Base-by-base conservation (phyloP, 2,113 vertebrate species). In the Pao palembangensis region DNA sequence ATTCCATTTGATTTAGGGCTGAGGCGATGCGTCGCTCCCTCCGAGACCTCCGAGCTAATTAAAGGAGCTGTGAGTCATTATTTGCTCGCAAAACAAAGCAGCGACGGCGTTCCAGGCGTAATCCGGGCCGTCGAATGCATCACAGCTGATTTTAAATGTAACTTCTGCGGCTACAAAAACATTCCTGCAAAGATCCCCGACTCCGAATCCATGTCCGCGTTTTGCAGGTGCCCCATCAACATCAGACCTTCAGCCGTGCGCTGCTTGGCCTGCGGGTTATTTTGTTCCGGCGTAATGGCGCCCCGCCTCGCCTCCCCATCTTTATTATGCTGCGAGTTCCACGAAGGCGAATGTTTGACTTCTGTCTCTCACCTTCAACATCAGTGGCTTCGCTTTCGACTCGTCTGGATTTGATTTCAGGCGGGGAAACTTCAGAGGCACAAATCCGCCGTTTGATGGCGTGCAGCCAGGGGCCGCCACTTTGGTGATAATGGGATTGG, bases 1-100 rank as follows among this genome's bases (percentile, higher is more conserved):
- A 82, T 80, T 76, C 63, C 47, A 52, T 68, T 69, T 80, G 81
- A 81, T 81, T 82, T 75, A 84, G 81, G 57, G 51, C 58, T 2
- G 59, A 63, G 62, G 76, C 66, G 57, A 59, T 18, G 48, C 8
- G 14, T 55, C n/a, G 55, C 52, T 74, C 64, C 67, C 57, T 11
- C 17, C 59, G 67, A 61, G 63, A 55, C 28, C 64, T 75, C 47
- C 11, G 43, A 70, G 59, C 69, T 80, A 83, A 86, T 83, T 88
- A 76, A 75, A 78, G 59, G 58, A 75, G 54, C 62, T 67, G 69
- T 79, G 68, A 82, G 77, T 83, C 64, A 74, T 62, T 61, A 71
- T 76, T 78, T 77, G 59, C 56, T 51, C 49, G 43, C 47, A 56
- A 55, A 64, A 63, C 55, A 38, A 55, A 64, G 62, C 55, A 20